phyloP scores from a whole-genome alignment of 2,113 vertebrate species.

The Cairina moschata region DNA sequence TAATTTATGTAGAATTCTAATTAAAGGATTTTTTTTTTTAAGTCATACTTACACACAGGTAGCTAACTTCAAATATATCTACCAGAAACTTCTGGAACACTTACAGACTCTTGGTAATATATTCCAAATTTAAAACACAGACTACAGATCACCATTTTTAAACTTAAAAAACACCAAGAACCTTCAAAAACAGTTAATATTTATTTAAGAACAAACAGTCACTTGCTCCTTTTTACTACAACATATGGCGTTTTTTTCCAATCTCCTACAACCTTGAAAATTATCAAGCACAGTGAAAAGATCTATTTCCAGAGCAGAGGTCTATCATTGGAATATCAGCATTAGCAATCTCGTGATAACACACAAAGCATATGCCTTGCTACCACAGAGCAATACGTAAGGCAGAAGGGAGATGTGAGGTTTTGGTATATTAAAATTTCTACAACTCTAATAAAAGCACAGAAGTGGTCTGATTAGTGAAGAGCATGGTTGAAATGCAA shows the following conservation, averaged over 20 bases:
- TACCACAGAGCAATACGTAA: background rate
- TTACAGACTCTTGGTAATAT: background rate
- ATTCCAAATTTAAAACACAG: background rate
- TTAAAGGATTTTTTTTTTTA: background rate
- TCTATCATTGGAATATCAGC: background rate
- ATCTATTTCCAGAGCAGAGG: background rate
- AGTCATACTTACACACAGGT: background rate
- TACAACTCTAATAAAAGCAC: background rate
- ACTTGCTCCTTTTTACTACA: background rate
- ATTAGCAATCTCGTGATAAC: background rate
- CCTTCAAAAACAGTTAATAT: background rate
- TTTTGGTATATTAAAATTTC: background rate
- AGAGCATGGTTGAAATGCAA: accelerated
- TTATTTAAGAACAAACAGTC: background rate
- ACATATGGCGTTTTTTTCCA: background rate
- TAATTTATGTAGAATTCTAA: background rate
- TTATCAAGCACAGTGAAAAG: background rate
- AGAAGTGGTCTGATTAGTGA: background rate
- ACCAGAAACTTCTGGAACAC: background rate
- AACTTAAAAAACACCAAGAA: background rate
- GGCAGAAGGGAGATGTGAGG: background rate
- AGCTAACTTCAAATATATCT: background rate
- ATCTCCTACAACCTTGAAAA: background rate
- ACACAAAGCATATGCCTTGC: background rate
- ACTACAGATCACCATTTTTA: background rate